Evolutionary conservation across 2,797 vertebrate genomes (phyloP).

Genomic region (Crocidura indochinensis): DNA sequence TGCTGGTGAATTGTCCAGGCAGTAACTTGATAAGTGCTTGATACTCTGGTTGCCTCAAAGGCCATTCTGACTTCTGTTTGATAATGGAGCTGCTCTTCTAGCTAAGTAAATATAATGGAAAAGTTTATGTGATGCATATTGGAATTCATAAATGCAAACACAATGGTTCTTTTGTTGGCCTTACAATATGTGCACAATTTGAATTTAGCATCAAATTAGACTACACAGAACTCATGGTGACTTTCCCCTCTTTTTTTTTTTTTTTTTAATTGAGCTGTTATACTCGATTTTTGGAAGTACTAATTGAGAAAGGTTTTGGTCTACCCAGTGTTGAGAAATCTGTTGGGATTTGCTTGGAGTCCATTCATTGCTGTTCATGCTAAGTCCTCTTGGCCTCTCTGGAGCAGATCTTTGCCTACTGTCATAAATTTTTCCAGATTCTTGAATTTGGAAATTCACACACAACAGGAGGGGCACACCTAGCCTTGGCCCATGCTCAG

Average conservation of each 20-base stretch:
- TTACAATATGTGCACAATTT: neutral
- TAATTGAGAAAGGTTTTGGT: slow-evolving; percentile 42
- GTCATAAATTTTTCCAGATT: slow-evolving; percentile 50
- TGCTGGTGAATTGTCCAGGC: slow-evolving; percentile 66
- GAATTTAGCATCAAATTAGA: slow-evolving; percentile 48
- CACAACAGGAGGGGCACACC: no score
- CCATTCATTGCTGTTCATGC: neutral
- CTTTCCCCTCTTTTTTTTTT: neutral
- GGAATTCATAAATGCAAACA: slow-evolving; percentile 53
- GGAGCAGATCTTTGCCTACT: slow-evolving; percentile 6
- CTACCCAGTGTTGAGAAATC: slow-evolving; percentile 3
- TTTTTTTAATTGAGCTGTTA: slow-evolving; percentile 57
- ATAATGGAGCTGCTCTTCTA: slow-evolving; percentile 57
- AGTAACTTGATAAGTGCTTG: slow-evolving; percentile 43
- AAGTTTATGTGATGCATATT: slow-evolving; percentile 55
- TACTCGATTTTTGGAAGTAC: slow-evolving; percentile 16
- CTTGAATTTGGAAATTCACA: slow-evolving; percentile 59
- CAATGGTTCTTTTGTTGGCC: slow-evolving; percentile 43
- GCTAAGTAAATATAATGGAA: slow-evolving; percentile 43
- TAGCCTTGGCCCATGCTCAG: no score
- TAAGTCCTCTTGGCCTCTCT: neutral
- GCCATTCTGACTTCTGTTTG: slow-evolving; percentile 50
- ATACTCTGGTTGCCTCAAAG: slow-evolving; percentile 46
- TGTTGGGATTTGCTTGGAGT: neutral
- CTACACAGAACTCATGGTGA: neutral